Conservation (phyloP, 2,888 invertebrate genomes). For the Metallyticus violacea region DNA sequence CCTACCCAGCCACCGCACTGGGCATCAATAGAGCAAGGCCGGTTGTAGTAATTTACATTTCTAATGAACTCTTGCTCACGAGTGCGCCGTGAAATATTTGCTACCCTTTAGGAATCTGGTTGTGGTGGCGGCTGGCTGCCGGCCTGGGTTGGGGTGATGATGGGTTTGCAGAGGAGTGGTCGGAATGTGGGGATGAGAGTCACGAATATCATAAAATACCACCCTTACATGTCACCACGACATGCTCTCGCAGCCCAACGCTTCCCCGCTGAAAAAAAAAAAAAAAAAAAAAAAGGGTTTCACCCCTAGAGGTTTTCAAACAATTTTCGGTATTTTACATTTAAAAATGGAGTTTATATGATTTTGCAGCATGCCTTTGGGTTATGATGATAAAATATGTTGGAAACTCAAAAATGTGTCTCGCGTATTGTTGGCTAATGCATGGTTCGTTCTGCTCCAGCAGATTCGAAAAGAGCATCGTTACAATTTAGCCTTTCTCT, state of each 20-base stretch:
- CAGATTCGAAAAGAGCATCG: no score
- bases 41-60: not conserved
- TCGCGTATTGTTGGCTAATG: no score
- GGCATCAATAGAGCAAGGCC: not conserved
- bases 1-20: not conserved
- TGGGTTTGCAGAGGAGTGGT: not conserved
- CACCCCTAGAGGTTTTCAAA: not conserved
- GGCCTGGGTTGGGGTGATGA: not conserved
- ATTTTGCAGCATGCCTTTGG: not conserved
- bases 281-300: not conserved
- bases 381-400: not conserved
- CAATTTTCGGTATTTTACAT: not conserved
- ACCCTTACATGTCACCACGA: not conserved
- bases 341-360: not conserved
- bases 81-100: not conserved
- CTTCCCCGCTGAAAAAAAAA: not conserved
- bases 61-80: not conserved
- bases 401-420: not conserved
- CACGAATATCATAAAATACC: not conserved
- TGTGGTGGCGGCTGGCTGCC: not conserved
- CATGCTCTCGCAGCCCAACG: not conserved
- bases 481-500: no score
- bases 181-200: not conserved
- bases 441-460: no score
- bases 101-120: not conserved